Evolutionary conservation across 2,888 invertebrate species (phyloP), one percentile per base, ranked within the genome.

Genomic region (Tethea ocularis): DNA sequence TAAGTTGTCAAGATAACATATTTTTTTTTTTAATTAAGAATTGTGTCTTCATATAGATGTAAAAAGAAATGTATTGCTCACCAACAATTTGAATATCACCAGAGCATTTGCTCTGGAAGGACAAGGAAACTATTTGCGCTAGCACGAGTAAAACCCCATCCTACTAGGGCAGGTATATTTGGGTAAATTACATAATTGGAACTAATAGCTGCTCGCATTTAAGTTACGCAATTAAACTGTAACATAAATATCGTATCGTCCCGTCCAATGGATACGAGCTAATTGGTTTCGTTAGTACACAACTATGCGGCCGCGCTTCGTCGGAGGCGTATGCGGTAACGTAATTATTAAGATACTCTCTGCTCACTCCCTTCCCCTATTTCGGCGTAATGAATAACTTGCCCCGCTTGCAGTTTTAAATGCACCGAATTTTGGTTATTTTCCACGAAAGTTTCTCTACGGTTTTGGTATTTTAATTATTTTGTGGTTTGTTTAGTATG

Each of bases 241-340:
- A 24, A 52, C 23, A 11, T 29, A 38, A 52, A 1, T 51, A 57
- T 60, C 80, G 82, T 84, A 51, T 51, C 75, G 78, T 67, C n/a
- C 23, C 4, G 7, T 33, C 57, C 68, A 77, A 67, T 70, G 88
- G 75, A 63, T 17, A 67, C 72, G 29, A 13, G 56, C 70, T 86
- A 88, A 90, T 90, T 90, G 86, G 88, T 88, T 89, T 90, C 84
- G 88, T 90, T 89, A 87, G 77, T 60, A 63, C 72, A 68, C 61
- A 80, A 82, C 80, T 78, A 79, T 75, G 80, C 76, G 74, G 71
- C 58, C 62, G 63, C 63, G 60, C 65, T 58, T 62, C 56, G 65
- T 60, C 63, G 61, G 59, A 61, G 46, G 46, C 46, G 46, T 20
- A n/a, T 65, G 72, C 76, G 75, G 78, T 80, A 83, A 84, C 78